Percentiles rank a stretch among this genome's conserved stretches.
Conservation (phyloP, 2,113 vertebrate genomes). For the Oncorhynchus clarkii region DNA sequence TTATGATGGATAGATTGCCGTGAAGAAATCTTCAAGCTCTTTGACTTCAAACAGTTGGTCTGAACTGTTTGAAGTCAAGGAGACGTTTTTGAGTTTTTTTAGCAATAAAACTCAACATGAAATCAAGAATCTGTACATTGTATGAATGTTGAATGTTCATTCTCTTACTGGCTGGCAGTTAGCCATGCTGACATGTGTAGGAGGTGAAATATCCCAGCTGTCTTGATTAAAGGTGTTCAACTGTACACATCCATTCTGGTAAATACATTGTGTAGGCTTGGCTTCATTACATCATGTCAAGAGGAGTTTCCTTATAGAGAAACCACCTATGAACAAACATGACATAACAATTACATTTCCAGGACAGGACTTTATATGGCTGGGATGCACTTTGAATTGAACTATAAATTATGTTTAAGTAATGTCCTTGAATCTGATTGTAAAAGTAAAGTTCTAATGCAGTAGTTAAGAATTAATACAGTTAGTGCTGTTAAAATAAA, state of each 20-base stretch:
- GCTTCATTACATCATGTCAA: constrained; percentile 58
- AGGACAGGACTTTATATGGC: not conserved
- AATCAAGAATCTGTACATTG: not conserved
- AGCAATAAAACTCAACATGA: no score
- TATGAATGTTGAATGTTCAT: not conserved
- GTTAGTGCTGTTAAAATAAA: no score
- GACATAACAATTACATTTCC: constrained; percentile 64
- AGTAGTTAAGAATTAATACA: no score
- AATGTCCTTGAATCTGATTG: no score
- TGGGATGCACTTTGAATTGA: not conserved
- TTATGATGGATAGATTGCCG: constrained; percentile 40
- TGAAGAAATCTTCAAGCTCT: constrained; percentile 1
- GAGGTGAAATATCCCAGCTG: constrained; percentile 2
- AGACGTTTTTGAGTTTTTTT: no score
- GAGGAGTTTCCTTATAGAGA: constrained; percentile 66
- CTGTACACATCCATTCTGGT: constrained; percentile 54
- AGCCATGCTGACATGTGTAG: not conserved
- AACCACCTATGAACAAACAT: constrained; percentile 75
- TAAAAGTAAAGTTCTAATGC: no score
- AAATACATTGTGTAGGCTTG: constrained; percentile 63
- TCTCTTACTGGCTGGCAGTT: not conserved
- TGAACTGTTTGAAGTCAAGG: not conserved
- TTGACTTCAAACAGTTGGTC: not conserved
- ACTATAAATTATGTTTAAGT: no score
- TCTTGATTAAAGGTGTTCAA: constrained; percentile 45